phyloP scores from a whole-genome alignment of 2,797 vertebrate genomes.

The Oophaga sylvatica region DNA sequence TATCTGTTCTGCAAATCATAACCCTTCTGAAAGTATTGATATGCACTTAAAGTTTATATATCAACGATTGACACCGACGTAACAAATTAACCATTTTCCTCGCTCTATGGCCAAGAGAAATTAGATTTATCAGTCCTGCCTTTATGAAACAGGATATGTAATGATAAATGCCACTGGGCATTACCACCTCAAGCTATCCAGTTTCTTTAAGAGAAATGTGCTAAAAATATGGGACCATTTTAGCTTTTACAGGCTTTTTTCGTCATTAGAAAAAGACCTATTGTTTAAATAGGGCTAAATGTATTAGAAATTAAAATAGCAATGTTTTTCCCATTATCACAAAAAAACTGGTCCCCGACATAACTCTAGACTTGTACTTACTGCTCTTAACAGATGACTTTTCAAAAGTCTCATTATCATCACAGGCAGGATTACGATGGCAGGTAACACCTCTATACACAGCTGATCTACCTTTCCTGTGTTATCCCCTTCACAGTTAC shows the following conservation, averaged over 20 bases:
- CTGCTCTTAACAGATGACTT: no score
- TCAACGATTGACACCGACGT: conserved; percentile 51
- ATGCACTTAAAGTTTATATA: conserved; percentile 55
- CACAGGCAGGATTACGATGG: no score
- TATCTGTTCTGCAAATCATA: conserved; percentile 57
- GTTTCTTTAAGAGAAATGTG: not conserved
- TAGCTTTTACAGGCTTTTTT: not conserved
- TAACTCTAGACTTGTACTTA: no score
- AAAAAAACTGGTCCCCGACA: no score
- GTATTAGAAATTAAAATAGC: no score
- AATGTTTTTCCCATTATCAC: no score
- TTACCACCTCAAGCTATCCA: not conserved
- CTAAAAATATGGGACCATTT: not conserved
- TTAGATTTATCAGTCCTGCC: conserved; percentile 21
- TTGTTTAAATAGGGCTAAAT: no score
- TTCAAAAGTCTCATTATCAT: no score
- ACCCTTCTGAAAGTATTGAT: conserved; percentile 60
- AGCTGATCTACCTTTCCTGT: no score
- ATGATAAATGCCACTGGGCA: conserved; percentile 9
- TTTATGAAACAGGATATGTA: not conserved
- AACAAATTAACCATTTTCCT: conserved; percentile 50
- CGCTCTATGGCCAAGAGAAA: conserved; percentile 2
- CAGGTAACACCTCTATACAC: no score
- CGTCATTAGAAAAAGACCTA: no score
- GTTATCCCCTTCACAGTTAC: no score